Evolutionary conservation across 2,113 vertebrate species (phyloP).

Genomic region (Solenodon paradoxus): DNA sequence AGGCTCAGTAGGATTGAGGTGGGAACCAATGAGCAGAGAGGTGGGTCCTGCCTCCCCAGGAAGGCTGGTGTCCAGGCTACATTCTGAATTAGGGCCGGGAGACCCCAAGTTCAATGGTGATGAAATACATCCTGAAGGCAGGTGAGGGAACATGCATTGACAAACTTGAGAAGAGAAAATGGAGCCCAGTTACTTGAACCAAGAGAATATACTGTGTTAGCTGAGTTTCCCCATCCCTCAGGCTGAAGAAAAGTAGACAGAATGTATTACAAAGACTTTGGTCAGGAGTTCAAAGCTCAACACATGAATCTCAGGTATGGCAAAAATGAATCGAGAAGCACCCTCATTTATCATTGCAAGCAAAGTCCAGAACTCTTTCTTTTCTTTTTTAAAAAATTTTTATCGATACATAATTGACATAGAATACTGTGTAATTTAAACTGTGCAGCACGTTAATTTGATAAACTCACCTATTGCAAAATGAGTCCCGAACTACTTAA

Average conservation of each 20-base stretch:
- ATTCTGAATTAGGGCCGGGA: background rate
- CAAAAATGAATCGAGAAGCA: background rate
- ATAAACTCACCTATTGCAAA: no score
- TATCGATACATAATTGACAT: no score
- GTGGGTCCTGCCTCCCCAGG: no score
- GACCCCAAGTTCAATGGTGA: background rate
- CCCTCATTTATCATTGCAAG: background rate
- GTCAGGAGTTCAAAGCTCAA: background rate
- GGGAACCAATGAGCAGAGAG: no score
- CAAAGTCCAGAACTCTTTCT: background rate
- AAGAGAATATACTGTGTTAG: background rate
- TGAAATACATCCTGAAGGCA: background rate
- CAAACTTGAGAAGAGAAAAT: background rate
- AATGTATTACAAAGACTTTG: background rate
- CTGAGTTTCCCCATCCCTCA: background rate
- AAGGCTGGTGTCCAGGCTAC: background rate
- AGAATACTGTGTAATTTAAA: no score
- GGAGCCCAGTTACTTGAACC: background rate
- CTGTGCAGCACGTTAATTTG: no score
- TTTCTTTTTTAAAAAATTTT: no score
- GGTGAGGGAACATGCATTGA: background rate
- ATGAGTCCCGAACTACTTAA: background rate
- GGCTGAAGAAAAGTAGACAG: background rate
- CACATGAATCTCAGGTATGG: background rate
- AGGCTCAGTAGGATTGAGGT: background rate